These are phyloP conservation scores for Tholera decimalis DNA, from an alignment of 2,888 invertebrate species.

Conservation along the genomic window DNA sequence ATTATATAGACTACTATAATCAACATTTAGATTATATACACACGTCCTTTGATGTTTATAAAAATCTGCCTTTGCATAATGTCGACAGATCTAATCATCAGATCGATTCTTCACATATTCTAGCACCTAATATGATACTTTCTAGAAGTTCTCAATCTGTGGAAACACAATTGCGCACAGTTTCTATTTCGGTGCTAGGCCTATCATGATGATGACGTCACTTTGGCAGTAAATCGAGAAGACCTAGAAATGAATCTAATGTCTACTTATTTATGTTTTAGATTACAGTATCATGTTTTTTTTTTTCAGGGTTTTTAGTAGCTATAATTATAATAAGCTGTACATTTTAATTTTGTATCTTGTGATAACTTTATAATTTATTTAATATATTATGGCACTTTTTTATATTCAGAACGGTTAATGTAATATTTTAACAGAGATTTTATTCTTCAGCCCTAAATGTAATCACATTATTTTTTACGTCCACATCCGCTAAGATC, in stretches of 20 bases:
- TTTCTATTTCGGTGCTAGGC: conserved; percentile 55
- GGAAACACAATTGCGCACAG: conserved; percentile 30
- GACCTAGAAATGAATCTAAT: conserved; percentile 45
- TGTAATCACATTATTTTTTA: neutral
- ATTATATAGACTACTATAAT: too few relatives aligned
- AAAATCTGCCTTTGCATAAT: too few relatives aligned
- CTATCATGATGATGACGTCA: conserved; percentile 56
- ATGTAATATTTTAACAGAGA: neutral
- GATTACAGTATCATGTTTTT: neutral
- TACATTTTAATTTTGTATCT: neutral
- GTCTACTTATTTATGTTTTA: neutral
- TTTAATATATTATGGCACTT: neutral
- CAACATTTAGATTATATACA: too few relatives aligned
- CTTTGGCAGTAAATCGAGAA: conserved; percentile 51
- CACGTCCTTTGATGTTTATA: too few relatives aligned
- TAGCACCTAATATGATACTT: neutral
- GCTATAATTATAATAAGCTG: neutral
- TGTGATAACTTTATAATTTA: neutral
- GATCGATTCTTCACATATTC: neutral
- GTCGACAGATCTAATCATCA: neutral
- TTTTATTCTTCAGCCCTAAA: neutral
- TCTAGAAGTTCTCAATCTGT: conserved; percentile 13
- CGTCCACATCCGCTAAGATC: too few relatives aligned
- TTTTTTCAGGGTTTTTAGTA: neutral
- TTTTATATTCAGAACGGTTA: neutral